phyloP scores from a whole-genome alignment of 2,888 invertebrate species.

The Zygothrica quintamaculata region DNA sequence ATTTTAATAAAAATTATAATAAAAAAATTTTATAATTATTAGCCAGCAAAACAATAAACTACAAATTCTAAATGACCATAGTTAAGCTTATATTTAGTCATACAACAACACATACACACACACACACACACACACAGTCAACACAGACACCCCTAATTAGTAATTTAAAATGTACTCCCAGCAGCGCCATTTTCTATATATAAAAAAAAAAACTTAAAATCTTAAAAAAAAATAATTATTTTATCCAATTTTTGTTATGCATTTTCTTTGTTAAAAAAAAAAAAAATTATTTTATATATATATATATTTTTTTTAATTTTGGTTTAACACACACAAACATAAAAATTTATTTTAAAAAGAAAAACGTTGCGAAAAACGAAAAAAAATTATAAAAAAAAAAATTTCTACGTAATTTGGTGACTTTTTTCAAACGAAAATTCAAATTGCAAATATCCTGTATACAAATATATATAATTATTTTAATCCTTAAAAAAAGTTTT shows the following conservation, averaged over 20 bases:
- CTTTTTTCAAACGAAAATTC: constrained; percentile 57
- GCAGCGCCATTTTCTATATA: constrained; percentile 72
- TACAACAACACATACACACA: constrained; percentile 41
- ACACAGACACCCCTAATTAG: constrained; percentile 52
- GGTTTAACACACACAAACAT: constrained; percentile 69
- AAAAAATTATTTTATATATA: constrained; percentile 23
- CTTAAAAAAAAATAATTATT: constrained; percentile 34
- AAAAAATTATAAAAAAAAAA: constrained; percentile 9
- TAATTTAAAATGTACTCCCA: constrained; percentile 40
- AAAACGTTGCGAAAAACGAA: constrained; percentile 31
- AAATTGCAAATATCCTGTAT: constrained; percentile 77
- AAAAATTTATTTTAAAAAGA: constrained; percentile 38
- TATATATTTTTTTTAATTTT: constrained; percentile 23
- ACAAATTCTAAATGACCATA: constrained; percentile 78
- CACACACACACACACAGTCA: constrained; percentile 41
- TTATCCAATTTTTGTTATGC: constrained; percentile 47
- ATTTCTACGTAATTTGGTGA: constrained; percentile 62
- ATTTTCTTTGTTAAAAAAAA: constrained; percentile 35
- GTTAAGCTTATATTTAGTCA: constrained; percentile 76
- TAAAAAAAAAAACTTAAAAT: constrained; percentile 46
- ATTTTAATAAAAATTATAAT: constrained; percentile 68
- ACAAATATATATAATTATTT: constrained; percentile 58
- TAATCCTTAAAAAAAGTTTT: constrained; percentile 67
- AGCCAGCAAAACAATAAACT: constrained; percentile 61
- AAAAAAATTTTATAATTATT: constrained; percentile 60